These are phyloP conservation scores for Drosophila sordidula DNA, from an alignment of 2,888 invertebrate genomes.

Conservation along the genomic window DNA sequence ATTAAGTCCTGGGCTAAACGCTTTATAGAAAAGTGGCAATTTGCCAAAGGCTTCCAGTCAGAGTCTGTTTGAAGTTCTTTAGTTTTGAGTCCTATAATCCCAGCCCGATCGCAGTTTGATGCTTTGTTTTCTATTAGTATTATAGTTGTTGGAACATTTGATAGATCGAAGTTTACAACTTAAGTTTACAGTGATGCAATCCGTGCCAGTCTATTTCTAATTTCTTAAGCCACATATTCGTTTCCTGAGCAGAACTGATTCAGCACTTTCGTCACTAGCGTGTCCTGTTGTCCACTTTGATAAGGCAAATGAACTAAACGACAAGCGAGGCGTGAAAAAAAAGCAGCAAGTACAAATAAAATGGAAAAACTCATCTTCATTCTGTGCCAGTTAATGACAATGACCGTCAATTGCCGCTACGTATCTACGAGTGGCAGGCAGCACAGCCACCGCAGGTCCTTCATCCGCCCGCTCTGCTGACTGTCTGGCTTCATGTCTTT, in stretches of 20 bases:
- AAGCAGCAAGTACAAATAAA: slow-evolving; percentile 40
- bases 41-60: slow-evolving; percentile 23
- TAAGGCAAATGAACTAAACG: slow-evolving; percentile 57
- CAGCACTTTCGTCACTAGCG: slow-evolving; percentile 16
- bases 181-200: not conserved
- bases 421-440: slow-evolving; percentile 53
- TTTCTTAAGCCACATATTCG: not conserved
- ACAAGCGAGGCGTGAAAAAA: slow-evolving; percentile 52
- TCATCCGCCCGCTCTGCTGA: not conserved
- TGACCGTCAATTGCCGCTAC: slow-evolving; percentile 72
- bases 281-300: slow-evolving; percentile 17
- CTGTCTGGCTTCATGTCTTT: slow-evolving; percentile 75
- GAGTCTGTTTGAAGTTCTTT: slow-evolving; percentile 12
- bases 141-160: too few species aligned
- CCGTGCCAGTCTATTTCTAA: not conserved
- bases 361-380: slow-evolving; percentile 72
- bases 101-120: not conserved
- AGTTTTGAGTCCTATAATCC: slow-evolving; percentile 3
- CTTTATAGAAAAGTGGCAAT: slow-evolving; percentile 29
- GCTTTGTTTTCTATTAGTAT: not conserved
- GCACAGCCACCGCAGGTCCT: slow-evolving; percentile 11
- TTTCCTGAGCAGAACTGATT: slow-evolving; percentile 2
- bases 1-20: slow-evolving; percentile 12
- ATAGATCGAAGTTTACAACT: not conserved
- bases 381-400: slow-evolving; percentile 73